phyloP scores from a whole-genome alignment of 2,888 invertebrate species.

The Diaprepes abbreviatus region DNA sequence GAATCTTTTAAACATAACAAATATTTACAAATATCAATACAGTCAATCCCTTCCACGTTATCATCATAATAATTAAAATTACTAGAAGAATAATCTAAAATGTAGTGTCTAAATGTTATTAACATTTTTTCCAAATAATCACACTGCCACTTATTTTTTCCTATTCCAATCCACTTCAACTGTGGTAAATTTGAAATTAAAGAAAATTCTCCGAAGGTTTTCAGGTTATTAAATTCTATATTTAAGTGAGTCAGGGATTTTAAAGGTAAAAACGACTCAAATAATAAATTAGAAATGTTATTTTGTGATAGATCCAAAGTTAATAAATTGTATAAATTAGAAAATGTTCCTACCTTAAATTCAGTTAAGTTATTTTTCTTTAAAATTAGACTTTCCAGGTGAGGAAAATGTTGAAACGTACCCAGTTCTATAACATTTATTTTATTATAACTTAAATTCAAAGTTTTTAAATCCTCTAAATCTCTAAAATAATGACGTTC shows the following conservation, averaged over 20 bases:
- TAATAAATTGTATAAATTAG: constrained; percentile 49
- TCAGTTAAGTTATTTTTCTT: constrained; percentile 47
- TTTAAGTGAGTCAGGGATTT: constrained; percentile 39
- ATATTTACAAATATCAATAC: constrained; percentile 52
- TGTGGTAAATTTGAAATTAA: constrained; percentile 43
- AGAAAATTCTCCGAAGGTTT: constrained; percentile 33
- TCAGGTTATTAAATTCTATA: constrained; percentile 52
- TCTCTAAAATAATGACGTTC: constrained; percentile 36
- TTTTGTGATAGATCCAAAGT: constrained; percentile 51
- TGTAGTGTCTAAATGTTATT: constrained; percentile 42
- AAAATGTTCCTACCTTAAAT: constrained; percentile 51
- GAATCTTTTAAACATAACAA: constrained; percentile 32
- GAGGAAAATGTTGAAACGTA: constrained; percentile 46
- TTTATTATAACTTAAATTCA: constrained; percentile 45
- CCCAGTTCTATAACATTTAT: constrained; percentile 46
- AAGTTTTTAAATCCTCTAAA: constrained; percentile 26
- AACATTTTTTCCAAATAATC: constrained; percentile 50
- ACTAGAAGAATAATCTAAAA: constrained; percentile 41
- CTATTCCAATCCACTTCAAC: constrained; percentile 50
- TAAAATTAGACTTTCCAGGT: constrained; percentile 46
- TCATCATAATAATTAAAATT: constrained; percentile 34
- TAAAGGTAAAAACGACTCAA: constrained; percentile 51
- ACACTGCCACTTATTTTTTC: constrained; percentile 53
- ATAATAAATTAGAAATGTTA: constrained; percentile 44
- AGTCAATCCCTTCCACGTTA: constrained; percentile 51